Evolutionary conservation across 92 coral and sea anemone genomes (phyloP).

Genomic region (Palythoa grandiflora): DNA sequence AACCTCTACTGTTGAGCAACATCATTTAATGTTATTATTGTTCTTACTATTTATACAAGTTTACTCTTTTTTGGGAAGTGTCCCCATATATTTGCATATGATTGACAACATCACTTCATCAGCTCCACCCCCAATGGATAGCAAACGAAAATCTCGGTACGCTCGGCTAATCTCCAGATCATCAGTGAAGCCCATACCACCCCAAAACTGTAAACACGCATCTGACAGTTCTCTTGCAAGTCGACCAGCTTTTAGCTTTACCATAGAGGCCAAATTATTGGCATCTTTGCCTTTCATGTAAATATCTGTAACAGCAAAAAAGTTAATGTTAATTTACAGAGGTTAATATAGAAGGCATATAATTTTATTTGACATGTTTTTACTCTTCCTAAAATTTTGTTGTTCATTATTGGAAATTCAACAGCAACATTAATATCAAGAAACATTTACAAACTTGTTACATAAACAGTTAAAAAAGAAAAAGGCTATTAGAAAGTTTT

Average conservation of each 20-base stretch:
- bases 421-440: too few species aligned
- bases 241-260: slow-evolving; percentile 94
- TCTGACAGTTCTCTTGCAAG: slow-evolving; percentile 88
- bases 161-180: slow-evolving; percentile 92
- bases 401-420: too few species aligned
- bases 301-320: slow-evolving; percentile 66
- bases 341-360: too few species aligned
- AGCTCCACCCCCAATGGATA: slow-evolving; percentile 99
- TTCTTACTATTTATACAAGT: not conserved
- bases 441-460: too few species aligned
- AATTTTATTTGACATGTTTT: too few species aligned
- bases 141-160: slow-evolving; percentile 82
- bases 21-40: too few species aligned
- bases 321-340: too few species aligned
- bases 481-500: too few species aligned
- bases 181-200: slow-evolving; percentile 97
- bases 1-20: too few species aligned
- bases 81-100: slow-evolving; percentile 89
- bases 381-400: too few species aligned
- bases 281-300: slow-evolving; percentile 90
- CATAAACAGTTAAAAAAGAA: too few species aligned
- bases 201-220: slow-evolving; percentile 98
- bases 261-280: slow-evolving; percentile 92
- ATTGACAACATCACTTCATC: slow-evolving; percentile 98
- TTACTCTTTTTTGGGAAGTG: slow-evolving; percentile 70